These are phyloP conservation scores for Drosophila ustulata DNA, from an alignment of 2,888 invertebrate genomes.

Conservation along the genomic window DNA sequence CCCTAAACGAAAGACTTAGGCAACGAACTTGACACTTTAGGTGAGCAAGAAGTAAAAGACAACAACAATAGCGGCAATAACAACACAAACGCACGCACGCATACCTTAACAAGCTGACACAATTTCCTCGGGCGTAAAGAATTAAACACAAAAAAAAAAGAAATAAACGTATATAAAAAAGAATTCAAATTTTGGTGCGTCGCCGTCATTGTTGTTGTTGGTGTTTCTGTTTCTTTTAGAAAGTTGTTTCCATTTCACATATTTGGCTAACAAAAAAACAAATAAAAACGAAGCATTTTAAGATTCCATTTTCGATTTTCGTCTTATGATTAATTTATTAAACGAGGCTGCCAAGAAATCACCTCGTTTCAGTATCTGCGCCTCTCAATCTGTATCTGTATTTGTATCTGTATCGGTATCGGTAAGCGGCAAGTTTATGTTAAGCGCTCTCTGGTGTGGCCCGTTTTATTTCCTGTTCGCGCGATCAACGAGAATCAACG, in stretches of 20 bases:
- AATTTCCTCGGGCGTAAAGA: slow-evolving; percentile 81
- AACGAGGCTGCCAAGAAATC: slow-evolving; percentile 63
- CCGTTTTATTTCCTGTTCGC: slow-evolving; percentile 57
- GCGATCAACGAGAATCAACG: slow-evolving; percentile 25
- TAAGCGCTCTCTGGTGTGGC: slow-evolving; percentile 31
- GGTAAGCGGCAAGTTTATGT: slow-evolving; percentile 1
- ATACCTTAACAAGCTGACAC: slow-evolving; percentile 73
- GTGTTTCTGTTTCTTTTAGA: slow-evolving; percentile 69
- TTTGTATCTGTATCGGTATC: slow-evolving; percentile 8
- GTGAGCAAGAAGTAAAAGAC: slow-evolving; percentile 10
- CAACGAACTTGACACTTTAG: slow-evolving; percentile 62
- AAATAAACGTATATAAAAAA: slow-evolving; percentile 35
- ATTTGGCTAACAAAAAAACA: slow-evolving; percentile 69
- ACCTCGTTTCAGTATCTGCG: slow-evolving; percentile 45
- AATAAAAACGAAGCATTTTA: slow-evolving; percentile 47
- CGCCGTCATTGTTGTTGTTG: slow-evolving; percentile 37
- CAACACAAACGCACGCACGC: slow-evolving; percentile 28
- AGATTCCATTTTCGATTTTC: slow-evolving; percentile 76
- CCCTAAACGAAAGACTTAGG: slow-evolving; percentile 77
- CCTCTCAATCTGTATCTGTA: not conserved
- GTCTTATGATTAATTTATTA: slow-evolving; percentile 67
- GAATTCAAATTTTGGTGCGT: slow-evolving; percentile 72
- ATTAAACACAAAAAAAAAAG: slow-evolving; percentile 34
- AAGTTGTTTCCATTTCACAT: slow-evolving; percentile 78
- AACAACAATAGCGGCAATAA: slow-evolving; percentile 22